Percentiles rank a stretch among this genome's conserved stretches.
Conservation (phyloP, 2,797 vertebrate genomes). For the Pteropus rufus region DNA sequence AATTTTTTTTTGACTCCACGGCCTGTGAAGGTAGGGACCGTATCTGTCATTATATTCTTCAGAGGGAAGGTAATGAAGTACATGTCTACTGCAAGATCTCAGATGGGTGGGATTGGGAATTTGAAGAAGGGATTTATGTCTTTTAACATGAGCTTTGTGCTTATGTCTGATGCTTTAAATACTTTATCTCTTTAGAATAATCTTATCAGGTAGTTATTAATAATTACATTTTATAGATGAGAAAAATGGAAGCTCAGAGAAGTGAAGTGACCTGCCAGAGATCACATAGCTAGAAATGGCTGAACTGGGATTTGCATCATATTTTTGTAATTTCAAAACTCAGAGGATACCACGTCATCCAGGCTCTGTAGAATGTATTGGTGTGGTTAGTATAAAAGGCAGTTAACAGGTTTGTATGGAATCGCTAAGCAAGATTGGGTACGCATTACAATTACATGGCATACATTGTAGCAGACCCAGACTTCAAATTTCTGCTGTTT, state of each 20-base stretch:
- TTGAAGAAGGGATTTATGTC: not conserved
- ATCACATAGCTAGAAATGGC: not conserved
- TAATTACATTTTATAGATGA: not conserved
- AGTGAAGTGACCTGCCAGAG: not conserved
- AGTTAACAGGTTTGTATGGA: not conserved
- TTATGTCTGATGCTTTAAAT: not conserved
- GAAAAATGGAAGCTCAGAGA: slow-evolving; percentile 2
- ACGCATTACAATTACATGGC: not conserved
- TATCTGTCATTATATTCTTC: not conserved
- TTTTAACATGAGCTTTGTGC: not conserved
- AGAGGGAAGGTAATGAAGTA: not conserved
- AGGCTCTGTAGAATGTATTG: not conserved
- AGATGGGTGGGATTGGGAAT: not conserved
- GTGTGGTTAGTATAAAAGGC: not conserved
- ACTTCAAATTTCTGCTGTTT: slow-evolving; percentile 32
- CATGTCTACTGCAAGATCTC: not conserved
- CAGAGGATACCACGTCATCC: not conserved
- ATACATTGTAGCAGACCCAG: not conserved
- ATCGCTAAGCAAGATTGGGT: not conserved
- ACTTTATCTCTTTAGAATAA: not conserved
- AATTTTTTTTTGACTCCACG: not conserved
- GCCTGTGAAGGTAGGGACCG: not conserved
- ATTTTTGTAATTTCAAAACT: slow-evolving; percentile 39
- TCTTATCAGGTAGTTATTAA: not conserved
- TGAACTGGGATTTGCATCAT: not conserved